These are phyloP conservation scores for Brachyopa scutellaris DNA, from an alignment of 2,888 invertebrate species.

Conservation along the genomic window DNA sequence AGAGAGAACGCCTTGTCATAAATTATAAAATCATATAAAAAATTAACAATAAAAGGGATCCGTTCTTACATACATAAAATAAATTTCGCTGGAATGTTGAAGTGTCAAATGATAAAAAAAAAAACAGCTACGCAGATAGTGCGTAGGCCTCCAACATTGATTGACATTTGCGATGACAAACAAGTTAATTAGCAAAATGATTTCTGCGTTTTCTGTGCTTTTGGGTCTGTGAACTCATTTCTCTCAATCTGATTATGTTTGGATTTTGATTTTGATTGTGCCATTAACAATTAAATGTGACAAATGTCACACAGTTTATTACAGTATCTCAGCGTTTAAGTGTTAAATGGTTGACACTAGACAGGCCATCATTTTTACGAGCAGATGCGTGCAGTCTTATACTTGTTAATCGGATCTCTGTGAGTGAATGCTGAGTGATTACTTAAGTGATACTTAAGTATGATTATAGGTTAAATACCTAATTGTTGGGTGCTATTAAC, in stretches of 20 bases:
- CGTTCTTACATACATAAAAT: neutral
- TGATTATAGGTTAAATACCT: too few species aligned
- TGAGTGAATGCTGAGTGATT: neutral
- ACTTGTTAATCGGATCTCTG: neutral
- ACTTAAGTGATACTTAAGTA: too few species aligned
- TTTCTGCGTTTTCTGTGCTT: neutral
- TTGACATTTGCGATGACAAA: slow-evolving; percentile 10
- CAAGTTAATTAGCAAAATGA: slow-evolving; percentile 15
- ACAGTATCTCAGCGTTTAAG: slow-evolving; percentile 3
- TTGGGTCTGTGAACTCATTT: slow-evolving; percentile 18
- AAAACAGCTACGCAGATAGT: too few species aligned
- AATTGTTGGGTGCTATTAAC: too few species aligned
- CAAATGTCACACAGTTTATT: too few species aligned
- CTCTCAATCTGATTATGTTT: slow-evolving; percentile 1
- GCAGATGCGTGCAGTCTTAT: neutral
- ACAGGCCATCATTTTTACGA: neutral
- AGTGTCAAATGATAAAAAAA: too few species aligned
- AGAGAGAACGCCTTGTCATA: too few species aligned
- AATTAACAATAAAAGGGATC: neutral
- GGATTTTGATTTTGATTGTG: slow-evolving; percentile 13
- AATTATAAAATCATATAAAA: slow-evolving; percentile 24
- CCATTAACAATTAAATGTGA: slow-evolving; percentile 13
- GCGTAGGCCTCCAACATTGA: slow-evolving; percentile 18
- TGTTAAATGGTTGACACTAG: neutral
- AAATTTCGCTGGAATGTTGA: neutral